Evolutionary conservation across 2,113 vertebrate species (phyloP).

Genomic region (Callocephalon fimbriatum): DNA sequence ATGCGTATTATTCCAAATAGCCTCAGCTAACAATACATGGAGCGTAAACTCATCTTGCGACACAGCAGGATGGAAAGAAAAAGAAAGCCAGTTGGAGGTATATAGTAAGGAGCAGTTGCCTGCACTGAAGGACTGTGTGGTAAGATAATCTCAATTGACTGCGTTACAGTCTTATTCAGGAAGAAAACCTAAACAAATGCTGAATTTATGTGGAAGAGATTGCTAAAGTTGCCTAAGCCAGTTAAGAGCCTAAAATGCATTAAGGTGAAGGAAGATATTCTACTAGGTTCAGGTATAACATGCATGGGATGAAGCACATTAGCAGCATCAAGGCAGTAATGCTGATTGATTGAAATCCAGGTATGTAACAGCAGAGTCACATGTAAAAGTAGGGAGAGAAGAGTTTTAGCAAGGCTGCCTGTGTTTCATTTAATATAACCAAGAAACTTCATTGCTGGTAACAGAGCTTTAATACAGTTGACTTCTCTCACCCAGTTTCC

Average conservation of each 20-base stretch:
- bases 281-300: background rate
- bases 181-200: background rate
- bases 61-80: background rate
- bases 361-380: background rate
- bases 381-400: background rate
- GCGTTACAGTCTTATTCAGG: background rate
- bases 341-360: background rate
- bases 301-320: background rate
- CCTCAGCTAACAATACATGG: background rate
- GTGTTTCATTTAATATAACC: too few relatives aligned
- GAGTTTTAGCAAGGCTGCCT: too few relatives aligned
- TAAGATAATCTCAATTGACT: background rate
- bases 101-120: background rate
- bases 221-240: background rate
- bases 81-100: background rate
- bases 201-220: background rate
- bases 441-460: conserved; percentile 44
- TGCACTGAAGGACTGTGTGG: background rate
- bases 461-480: conserved; percentile 24
- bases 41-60: background rate
- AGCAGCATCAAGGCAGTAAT: background rate
- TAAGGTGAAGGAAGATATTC: background rate
- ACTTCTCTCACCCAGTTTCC: conserved; percentile 65
- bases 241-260: background rate
- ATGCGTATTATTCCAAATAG: background rate